A percentile compares a stretch with the other conserved stretches of the same genome.
phyloP scores from a whole-genome alignment of 2,797 vertebrate genomes.

The Naso thynnoides region DNA sequence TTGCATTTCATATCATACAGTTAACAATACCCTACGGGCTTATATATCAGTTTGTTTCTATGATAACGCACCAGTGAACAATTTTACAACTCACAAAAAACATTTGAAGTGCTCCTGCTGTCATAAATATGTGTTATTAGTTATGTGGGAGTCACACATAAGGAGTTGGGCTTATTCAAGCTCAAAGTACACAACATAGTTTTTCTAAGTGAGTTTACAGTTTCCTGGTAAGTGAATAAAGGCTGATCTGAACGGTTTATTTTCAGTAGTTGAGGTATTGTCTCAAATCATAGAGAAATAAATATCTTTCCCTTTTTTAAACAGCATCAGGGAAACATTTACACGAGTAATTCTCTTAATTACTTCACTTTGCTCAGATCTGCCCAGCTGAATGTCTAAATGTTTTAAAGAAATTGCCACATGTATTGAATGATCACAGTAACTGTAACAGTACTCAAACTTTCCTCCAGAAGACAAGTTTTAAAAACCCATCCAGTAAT shows the following conservation, averaged over 20 bases:
- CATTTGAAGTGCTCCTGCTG: background rate
- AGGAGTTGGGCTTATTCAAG: background rate
- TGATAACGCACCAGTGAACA: background rate
- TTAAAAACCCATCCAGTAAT: background rate
- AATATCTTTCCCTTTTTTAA: background rate
- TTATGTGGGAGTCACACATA: background rate
- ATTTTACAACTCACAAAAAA: background rate
- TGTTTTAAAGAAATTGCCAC: slow-evolving; percentile 1
- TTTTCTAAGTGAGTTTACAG: background rate
- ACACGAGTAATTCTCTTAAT: background rate
- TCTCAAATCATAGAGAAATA: background rate
- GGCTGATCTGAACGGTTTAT: background rate
- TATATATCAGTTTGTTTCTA: background rate
- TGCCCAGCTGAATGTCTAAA: background rate
- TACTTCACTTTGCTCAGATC: background rate
- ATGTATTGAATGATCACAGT: background rate
- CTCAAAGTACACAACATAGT: background rate
- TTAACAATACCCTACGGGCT: background rate
- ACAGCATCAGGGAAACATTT: background rate
- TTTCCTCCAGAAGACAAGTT: background rate
- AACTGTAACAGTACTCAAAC: background rate
- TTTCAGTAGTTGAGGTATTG: background rate
- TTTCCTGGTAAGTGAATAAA: slow-evolving; percentile 1
- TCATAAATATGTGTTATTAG: slow-evolving; percentile 5
- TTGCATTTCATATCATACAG: background rate